phyloP scores from a whole-genome alignment of 2,888 invertebrate species.

The Eupithecia dodoneata region DNA sequence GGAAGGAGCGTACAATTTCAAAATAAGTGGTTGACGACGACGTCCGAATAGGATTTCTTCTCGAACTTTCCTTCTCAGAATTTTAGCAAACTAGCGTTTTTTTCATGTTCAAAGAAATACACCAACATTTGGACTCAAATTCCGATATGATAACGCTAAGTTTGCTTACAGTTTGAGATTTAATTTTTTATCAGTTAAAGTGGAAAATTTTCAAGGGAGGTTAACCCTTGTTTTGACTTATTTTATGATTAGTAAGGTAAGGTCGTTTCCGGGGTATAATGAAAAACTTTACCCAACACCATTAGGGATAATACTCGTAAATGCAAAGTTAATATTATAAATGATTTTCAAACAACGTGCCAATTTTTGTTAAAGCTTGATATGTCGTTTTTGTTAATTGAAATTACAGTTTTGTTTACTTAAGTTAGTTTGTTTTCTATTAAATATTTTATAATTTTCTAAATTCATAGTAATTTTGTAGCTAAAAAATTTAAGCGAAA shows the following conservation, averaged over 20 bases:
- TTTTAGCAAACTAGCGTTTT: background rate
- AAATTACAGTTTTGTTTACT: background rate
- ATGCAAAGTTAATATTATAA: background rate
- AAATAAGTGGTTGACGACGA: background rate
- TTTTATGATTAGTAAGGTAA: background rate
- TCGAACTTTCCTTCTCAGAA: background rate
- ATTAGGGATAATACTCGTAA: background rate
- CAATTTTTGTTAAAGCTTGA: background rate
- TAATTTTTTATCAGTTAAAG: background rate
- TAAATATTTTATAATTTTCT: background rate
- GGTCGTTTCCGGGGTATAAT: constrained; percentile 3
- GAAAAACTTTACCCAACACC: background rate
- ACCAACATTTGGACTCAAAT: background rate
- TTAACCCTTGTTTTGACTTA: background rate
- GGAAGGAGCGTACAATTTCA: background rate
- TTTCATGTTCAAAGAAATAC: constrained; percentile 1
- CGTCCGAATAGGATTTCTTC: background rate
- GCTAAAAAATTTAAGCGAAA: constrained; percentile 13
- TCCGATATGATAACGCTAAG: background rate
- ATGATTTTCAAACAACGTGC: background rate
- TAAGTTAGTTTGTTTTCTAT: background rate
- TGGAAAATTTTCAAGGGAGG: background rate
- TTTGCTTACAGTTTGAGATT: background rate
- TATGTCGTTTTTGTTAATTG: background rate
- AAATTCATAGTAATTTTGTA: constrained; percentile 8